phyloP scores from a whole-genome alignment of 2,888 invertebrate genomes.

The Uloborus plumipes region DNA sequence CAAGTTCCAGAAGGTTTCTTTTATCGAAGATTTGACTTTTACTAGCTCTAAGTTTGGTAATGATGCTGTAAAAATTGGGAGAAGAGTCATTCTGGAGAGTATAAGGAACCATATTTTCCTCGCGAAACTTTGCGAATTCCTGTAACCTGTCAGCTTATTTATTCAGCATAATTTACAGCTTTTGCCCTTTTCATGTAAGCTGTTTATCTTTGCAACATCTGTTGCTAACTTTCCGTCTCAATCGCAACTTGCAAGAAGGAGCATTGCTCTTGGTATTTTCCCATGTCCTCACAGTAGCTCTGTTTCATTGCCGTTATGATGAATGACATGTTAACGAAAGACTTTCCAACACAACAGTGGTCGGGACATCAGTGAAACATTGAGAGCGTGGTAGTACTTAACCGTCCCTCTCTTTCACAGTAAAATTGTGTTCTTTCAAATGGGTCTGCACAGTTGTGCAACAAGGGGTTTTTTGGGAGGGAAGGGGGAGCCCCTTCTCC shows the following conservation, averaged over 20 bases:
- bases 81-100: constrained; percentile 42
- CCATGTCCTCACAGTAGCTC: too few species aligned
- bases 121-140: constrained; percentile 43
- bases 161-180: constrained; percentile 61
- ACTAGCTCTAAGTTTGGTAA: constrained; percentile 54
- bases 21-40: constrained; percentile 55
- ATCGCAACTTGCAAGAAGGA: constrained; percentile 9
- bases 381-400: too few species aligned
- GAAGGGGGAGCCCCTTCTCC: too few species aligned
- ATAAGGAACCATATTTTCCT: constrained; percentile 47
- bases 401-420: too few species aligned
- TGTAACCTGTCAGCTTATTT: constrained; percentile 60
- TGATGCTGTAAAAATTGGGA: constrained; percentile 55
- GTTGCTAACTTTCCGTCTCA: constrained; percentile 45
- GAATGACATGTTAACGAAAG: too few species aligned
- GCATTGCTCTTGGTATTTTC: neutral
- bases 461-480: too few species aligned
- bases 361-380: too few species aligned
- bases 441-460: too few species aligned
- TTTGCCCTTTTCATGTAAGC: constrained; percentile 39
- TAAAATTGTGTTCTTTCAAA: too few species aligned
- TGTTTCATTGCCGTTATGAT: too few species aligned
- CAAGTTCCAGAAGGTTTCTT: constrained; percentile 32
- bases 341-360: too few species aligned
- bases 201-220: constrained; percentile 63